These are phyloP conservation scores for Chironomus striatipennis DNA, from an alignment of 1,140 invertebrate species.

Conservation along the genomic window DNA sequence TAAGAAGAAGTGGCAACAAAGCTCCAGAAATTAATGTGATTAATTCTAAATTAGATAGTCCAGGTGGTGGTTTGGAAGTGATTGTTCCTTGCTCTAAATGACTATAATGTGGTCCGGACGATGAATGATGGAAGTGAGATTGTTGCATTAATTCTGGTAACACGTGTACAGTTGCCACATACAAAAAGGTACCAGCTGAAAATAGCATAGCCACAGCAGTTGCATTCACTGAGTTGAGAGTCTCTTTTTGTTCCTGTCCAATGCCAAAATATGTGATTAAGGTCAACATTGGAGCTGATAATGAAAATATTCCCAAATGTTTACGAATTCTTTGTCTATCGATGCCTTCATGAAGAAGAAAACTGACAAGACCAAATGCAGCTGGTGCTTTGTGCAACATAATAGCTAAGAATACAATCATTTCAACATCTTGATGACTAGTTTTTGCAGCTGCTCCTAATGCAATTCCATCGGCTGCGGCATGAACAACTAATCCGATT, in stretches of 20 bases:
- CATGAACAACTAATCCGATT: conserved; percentile 92
- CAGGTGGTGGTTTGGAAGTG: conserved; percentile 44
- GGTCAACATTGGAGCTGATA: conserved; percentile 83
- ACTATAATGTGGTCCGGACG: conserved; percentile 32
- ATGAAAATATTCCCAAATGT: conserved; percentile 90
- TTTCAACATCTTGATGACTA: conserved; percentile 89
- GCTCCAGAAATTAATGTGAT: conserved; percentile 75
- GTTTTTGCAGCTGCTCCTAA: conserved; percentile 93
- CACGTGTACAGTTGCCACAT: conserved; percentile 97
- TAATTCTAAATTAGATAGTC: conserved; percentile 69
- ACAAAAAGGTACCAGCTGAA: conserved; percentile 96
- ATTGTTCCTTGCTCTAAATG: conserved; percentile 38
- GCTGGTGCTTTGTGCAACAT: conserved; percentile 99
- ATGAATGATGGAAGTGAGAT: conserved; percentile 40
- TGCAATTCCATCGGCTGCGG: conserved; percentile 91
- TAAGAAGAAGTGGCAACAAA: conserved; percentile 75
- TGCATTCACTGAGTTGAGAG: conserved; percentile 75
- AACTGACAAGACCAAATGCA: conserved; percentile 95
- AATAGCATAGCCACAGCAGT: conserved; percentile 93
- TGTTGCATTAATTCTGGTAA: conserved; percentile 78
- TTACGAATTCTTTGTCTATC: conserved; percentile 73
- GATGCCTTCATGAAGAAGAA: conserved; percentile 89
- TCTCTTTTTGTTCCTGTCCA: conserved; percentile 70
- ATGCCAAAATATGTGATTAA: conserved; percentile 90
- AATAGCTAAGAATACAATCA: conserved; percentile 96